Percentiles rank a stretch among this genome's conserved stretches.
These are phyloP conservation scores for Lonchura striata DNA, from an alignment of 2,113 vertebrate species.

Conservation along the genomic window DNA sequence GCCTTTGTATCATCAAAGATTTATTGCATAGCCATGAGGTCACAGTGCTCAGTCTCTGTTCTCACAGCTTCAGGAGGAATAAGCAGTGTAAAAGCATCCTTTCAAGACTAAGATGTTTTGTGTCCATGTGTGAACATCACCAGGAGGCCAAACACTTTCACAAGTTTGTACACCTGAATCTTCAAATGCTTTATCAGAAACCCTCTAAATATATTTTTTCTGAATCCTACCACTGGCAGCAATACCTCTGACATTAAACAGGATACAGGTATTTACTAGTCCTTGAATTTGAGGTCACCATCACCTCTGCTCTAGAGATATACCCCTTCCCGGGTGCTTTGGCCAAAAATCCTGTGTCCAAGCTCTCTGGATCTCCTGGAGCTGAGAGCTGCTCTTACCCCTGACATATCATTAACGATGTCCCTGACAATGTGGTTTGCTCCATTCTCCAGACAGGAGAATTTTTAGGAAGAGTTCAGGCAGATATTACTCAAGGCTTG, in stretches of 20 bases:
- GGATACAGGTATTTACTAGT: background rate
- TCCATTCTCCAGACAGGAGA: background rate
- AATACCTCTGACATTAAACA: background rate
- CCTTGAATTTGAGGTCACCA: background rate
- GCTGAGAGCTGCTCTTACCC: background rate
- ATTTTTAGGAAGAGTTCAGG: background rate
- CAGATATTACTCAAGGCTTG: background rate
- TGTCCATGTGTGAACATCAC: background rate
- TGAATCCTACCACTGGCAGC: background rate
- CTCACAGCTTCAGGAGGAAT: background rate
- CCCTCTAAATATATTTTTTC: background rate
- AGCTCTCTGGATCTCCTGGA: background rate
- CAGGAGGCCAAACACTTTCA: background rate
- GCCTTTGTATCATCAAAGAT: background rate
- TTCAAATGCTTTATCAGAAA: background rate
- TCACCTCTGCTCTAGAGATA: background rate
- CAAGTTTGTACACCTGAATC: background rate
- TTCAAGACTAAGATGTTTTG: background rate
- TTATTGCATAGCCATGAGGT: background rate
- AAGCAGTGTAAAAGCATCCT: background rate
- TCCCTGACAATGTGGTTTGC: background rate
- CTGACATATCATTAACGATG: background rate
- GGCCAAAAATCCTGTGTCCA: background rate
- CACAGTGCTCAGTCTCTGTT: background rate
- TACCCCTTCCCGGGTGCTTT: background rate